A percentile compares a stretch with the other conserved stretches of the same genome.
These are phyloP conservation scores for Malachius bipustulatus DNA, from an alignment of 2,888 invertebrate genomes.

Conservation along the genomic window DNA sequence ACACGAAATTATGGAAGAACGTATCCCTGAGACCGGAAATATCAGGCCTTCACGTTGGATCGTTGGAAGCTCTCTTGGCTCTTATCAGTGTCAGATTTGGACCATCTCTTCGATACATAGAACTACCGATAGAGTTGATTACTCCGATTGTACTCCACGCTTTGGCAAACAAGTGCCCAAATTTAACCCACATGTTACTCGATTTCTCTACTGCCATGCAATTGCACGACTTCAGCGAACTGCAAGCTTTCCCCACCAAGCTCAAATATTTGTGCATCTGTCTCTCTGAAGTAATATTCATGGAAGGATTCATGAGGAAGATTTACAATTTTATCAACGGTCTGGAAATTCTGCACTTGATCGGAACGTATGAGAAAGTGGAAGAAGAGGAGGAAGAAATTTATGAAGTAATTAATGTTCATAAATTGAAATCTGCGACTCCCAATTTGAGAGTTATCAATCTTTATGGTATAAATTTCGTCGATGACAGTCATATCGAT, in stretches of 20 bases:
- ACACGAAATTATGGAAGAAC: slow-evolving; percentile 88
- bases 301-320: slow-evolving; percentile 99
- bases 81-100: slow-evolving; percentile 81
- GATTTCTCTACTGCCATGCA: slow-evolving; percentile 99
- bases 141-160: slow-evolving; percentile 96
- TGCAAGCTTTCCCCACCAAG: slow-evolving; percentile 97
- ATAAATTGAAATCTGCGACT: slow-evolving; percentile 94
- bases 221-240: slow-evolving; percentile 96
- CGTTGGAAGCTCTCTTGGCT: slow-evolving; percentile 74
- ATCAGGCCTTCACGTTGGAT: slow-evolving; percentile 85
- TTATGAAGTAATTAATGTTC: slow-evolving; percentile 97
- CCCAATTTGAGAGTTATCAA: slow-evolving; percentile 97
- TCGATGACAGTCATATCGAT: slow-evolving; percentile 98
- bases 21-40: slow-evolving; percentile 95
- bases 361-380: slow-evolving; percentile 95
- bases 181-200: slow-evolving; percentile 88
- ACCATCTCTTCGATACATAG: slow-evolving; percentile 77
- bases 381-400: slow-evolving; percentile 99
- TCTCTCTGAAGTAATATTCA: slow-evolving; percentile 97
- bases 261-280: slow-evolving; percentile 77
- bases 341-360: slow-evolving; percentile 89
- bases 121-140: slow-evolving; percentile 90
- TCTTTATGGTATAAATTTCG: slow-evolving; percentile 95
- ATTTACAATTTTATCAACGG: slow-evolving; percentile 99
- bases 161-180: slow-evolving; percentile 89